phyloP scores from a whole-genome alignment of 2,888 invertebrate species.

The Emmelina monodactyla region DNA sequence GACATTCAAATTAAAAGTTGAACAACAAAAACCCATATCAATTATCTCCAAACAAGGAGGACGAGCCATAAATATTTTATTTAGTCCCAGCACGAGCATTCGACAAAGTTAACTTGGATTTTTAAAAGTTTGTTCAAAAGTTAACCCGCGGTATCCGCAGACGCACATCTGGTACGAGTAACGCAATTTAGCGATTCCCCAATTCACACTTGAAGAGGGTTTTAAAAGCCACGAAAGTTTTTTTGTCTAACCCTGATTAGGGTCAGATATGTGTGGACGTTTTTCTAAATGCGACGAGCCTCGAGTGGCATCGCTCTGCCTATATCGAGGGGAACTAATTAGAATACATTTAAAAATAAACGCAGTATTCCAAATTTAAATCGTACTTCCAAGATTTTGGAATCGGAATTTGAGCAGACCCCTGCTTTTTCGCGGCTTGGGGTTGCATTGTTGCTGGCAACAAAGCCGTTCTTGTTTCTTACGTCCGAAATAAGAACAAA shows the following conservation, averaged over 20 bases:
- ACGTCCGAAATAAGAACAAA: constrained; percentile 63
- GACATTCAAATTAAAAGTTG: constrained; percentile 31
- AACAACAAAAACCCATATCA: constrained; percentile 44
- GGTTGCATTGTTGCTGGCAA: constrained; percentile 42
- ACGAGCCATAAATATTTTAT: constrained; percentile 46
- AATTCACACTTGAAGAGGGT: constrained; percentile 59
- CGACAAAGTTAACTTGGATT: constrained; percentile 57
- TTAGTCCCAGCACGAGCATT: constrained; percentile 29
- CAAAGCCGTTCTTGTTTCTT: constrained; percentile 52
- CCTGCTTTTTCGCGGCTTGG: too few species aligned
- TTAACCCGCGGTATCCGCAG: constrained; percentile 42
- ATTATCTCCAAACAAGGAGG: constrained; percentile 35
- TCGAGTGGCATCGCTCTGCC: too few species aligned
- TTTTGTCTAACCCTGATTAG: constrained; percentile 20
- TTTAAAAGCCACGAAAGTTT: constrained; percentile 43
- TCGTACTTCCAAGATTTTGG: too few species aligned
- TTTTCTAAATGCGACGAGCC: too few species aligned
- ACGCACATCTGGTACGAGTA: constrained; percentile 56
- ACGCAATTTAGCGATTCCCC: constrained; percentile 59
- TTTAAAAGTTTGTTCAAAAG: constrained; percentile 57
- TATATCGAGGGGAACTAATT: too few species aligned
- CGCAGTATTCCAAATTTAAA: too few species aligned
- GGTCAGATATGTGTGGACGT: not conserved
- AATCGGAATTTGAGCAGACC: too few species aligned
- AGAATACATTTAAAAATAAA: too few species aligned